Evolutionary conservation across 2,888 invertebrate genomes (phyloP).

Genomic region (Allophyes oxyacanthae): DNA sequence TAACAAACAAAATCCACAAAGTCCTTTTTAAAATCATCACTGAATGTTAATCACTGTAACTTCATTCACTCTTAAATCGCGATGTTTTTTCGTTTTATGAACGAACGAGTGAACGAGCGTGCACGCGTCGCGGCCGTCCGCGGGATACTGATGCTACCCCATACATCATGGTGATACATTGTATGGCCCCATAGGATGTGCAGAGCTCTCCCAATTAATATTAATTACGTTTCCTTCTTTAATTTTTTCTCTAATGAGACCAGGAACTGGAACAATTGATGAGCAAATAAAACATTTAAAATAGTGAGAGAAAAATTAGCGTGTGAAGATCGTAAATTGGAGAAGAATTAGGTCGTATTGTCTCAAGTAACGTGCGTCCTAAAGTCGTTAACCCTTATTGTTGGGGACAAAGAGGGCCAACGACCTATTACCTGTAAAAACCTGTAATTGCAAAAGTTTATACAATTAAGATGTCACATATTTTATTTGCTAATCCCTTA

Average conservation of each 20-base stretch:
- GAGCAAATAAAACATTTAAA: slow-evolving; percentile 47
- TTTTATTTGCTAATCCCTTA: background rate
- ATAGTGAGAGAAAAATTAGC: slow-evolving; percentile 33
- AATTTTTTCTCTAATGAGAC: slow-evolving; percentile 52
- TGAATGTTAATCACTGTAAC: slow-evolving; percentile 47
- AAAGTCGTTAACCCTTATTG: background rate
- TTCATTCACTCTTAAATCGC: slow-evolving; percentile 51
- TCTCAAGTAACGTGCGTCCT: background rate
- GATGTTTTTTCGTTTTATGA: slow-evolving; percentile 41
- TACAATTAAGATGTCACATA: background rate
- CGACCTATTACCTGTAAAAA: no score
- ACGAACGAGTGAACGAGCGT: slow-evolving; percentile 52
- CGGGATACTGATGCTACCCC: slow-evolving; percentile 69
- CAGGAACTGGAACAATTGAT: slow-evolving; percentile 52
- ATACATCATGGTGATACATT: slow-evolving; percentile 50
- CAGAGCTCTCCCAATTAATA: slow-evolving; percentile 50
- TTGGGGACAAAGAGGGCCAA: background rate
- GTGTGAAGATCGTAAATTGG: slow-evolving; percentile 43
- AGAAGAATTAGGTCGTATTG: slow-evolving; percentile 19
- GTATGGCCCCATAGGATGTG: slow-evolving; percentile 38
- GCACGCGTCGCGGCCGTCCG: slow-evolving; percentile 59
- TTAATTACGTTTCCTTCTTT: slow-evolving; percentile 52
- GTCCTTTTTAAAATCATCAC: slow-evolving; percentile 78
- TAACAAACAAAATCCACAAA: slow-evolving; percentile 68
- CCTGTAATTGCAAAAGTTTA: background rate